Percentiles rank a stretch among this genome's conserved stretches.
phyloP scores from a whole-genome alignment of 2,113 vertebrate genomes.

The Microtus richardsoni region DNA sequence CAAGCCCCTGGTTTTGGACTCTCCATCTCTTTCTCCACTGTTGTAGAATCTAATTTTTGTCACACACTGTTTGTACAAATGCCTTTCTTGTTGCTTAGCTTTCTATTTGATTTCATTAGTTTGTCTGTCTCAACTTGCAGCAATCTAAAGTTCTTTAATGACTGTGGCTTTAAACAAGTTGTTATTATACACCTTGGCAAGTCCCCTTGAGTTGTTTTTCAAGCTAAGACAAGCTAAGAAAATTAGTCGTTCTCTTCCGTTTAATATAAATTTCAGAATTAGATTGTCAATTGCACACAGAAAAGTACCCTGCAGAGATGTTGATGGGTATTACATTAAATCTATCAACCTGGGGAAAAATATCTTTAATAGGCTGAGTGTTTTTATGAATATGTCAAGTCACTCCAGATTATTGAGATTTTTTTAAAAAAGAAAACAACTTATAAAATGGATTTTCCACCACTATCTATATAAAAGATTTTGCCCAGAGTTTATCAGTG shows the following conservation, averaged over 20 bases:
- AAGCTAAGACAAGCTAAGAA: not conserved
- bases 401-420: not conserved
- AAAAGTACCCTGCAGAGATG: not conserved
- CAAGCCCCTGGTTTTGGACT: not conserved
- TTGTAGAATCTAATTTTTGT: not conserved
- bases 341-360: not conserved
- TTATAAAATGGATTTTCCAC: not conserved
- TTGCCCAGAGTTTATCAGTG: not conserved
- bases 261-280: constrained; percentile 42
- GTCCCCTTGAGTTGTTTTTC: not conserved
- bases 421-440: not conserved
- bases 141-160: not conserved
- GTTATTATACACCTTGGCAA: not conserved
- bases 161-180: not conserved
- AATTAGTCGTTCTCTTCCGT: not conserved
- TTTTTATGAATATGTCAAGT: not conserved
- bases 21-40: not conserved
- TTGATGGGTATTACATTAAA: not conserved
- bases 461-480: not conserved
- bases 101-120: not conserved
- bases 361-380: not conserved
- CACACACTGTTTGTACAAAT: not conserved
- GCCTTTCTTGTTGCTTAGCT: not conserved
- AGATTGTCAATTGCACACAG: not conserved
- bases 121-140: not conserved